Conservation (phyloP, 1,140 invertebrate species). For the Colletes latitarsis region DNA sequence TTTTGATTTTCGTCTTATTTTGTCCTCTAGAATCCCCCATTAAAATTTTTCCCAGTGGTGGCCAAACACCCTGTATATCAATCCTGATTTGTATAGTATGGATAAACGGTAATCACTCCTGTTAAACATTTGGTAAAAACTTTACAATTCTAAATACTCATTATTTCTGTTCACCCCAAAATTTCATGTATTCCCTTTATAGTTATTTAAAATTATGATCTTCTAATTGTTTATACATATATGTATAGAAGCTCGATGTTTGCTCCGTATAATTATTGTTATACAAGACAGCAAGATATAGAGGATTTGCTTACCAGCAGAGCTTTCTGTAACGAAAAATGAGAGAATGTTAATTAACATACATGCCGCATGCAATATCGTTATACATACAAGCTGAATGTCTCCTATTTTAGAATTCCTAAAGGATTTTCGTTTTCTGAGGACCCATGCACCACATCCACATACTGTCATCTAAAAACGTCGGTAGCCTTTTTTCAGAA, state of each 20-base stretch:
- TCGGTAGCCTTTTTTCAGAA: slow-evolving; percentile 70
- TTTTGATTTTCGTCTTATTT: too few relatives aligned
- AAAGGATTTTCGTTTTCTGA: slow-evolving; percentile 78
- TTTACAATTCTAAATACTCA: too few relatives aligned
- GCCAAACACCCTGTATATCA: too few relatives aligned
- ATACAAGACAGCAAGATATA: neutral
- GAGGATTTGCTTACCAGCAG: slow-evolving; percentile 75
- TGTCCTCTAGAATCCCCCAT: too few relatives aligned
- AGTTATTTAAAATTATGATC: too few relatives aligned
- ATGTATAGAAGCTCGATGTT: slow-evolving; percentile 7
- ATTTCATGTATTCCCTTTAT: too few relatives aligned
- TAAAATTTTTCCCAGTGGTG: too few relatives aligned
- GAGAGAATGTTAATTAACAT: slow-evolving; percentile 68
- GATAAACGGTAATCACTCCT: too few relatives aligned
- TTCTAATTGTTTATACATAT: too few relatives aligned
- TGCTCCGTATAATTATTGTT: neutral
- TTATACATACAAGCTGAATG: slow-evolving; percentile 80
- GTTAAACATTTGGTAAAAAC: too few relatives aligned
- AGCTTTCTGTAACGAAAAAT: slow-evolving; percentile 74
- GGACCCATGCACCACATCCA: slow-evolving; percentile 80
- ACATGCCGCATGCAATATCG: slow-evolving; percentile 77
- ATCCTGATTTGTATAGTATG: too few relatives aligned
- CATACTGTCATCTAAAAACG: slow-evolving; percentile 80
- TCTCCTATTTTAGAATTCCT: slow-evolving; percentile 80
- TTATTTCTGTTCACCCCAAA: too few relatives aligned